These are phyloP conservation scores for Dufourea novaeangliae DNA, from an alignment of 1,140 invertebrate genomes.

Conservation along the genomic window DNA sequence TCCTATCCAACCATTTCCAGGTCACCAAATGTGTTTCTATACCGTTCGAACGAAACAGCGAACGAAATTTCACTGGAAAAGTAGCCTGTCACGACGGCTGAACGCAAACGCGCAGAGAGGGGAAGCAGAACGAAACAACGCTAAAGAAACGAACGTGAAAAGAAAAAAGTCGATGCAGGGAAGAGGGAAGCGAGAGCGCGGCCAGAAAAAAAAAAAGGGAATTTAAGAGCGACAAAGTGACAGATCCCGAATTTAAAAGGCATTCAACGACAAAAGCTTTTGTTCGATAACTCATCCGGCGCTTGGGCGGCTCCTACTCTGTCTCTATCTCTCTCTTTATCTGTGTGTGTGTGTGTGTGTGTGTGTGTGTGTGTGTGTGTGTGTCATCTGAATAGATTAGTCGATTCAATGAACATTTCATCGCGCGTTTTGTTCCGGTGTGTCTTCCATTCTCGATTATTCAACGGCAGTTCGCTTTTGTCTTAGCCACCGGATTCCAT, in stretches of 20 bases:
- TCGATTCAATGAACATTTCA: slow-evolving; percentile 47
- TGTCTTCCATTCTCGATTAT: slow-evolving; percentile 37
- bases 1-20: background rate
- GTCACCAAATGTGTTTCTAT: no score
- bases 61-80: no score
- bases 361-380: no score
- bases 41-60: background rate
- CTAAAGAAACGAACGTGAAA: background rate
- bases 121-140: background rate
- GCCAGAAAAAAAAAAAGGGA: slow-evolving; percentile 1
- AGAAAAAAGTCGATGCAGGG: background rate
- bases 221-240: slow-evolving; percentile 34
- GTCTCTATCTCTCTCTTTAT: no score
- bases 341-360: no score
- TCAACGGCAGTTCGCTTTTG: slow-evolving; percentile 24
- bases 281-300: slow-evolving; percentile 22
- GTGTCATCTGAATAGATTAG: slow-evolving; percentile 43
- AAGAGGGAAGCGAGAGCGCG: background rate
- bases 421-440: slow-evolving; percentile 25
- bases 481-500: slow-evolving; percentile 23
- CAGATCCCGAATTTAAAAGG: slow-evolving; percentile 38
- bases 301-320: no score
- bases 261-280: slow-evolving; percentile 22
- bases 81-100: no score
- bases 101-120: background rate